phyloP scores from a whole-genome alignment of 2,797 vertebrate species.

The Sylvilagus floridanus region DNA sequence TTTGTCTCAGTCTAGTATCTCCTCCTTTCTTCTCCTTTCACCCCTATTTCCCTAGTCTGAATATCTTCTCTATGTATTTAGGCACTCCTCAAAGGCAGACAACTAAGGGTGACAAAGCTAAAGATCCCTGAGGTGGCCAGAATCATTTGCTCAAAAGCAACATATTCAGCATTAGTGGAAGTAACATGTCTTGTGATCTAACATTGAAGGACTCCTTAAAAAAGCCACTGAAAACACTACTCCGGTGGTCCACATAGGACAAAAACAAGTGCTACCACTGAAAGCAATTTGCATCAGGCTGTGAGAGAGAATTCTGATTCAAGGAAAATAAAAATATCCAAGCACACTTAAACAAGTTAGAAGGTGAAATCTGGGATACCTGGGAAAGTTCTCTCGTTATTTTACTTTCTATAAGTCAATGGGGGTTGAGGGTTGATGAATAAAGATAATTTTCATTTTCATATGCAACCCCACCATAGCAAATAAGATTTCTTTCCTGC shows the following conservation, averaged over 20 bases:
- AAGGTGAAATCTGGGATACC: neutral
- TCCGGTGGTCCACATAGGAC: neutral
- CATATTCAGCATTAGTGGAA: neutral
- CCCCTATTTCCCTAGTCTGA: neutral
- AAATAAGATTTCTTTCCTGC: neutral
- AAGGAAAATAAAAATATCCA: slow-evolving; percentile 7
- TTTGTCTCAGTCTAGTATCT: neutral
- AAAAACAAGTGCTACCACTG: neutral
- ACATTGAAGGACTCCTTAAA: neutral
- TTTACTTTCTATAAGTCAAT: neutral
- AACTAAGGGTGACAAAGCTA: neutral
- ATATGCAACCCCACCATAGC: neutral
- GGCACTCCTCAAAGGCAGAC: neutral
- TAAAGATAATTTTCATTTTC: neutral
- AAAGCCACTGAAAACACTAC: neutral
- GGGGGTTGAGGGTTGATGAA: neutral
- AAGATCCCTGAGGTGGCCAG: neutral
- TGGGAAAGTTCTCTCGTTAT: neutral
- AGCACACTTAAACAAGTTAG: neutral
- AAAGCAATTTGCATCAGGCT: neutral
- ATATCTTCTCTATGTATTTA: neutral
- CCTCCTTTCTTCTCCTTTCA: neutral
- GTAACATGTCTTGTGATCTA: neutral
- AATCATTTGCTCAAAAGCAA: neutral
- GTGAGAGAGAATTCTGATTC: neutral